These are phyloP conservation scores for Cinclus cinclus DNA, from an alignment of 2,113 vertebrate species.

Conservation along the genomic window DNA sequence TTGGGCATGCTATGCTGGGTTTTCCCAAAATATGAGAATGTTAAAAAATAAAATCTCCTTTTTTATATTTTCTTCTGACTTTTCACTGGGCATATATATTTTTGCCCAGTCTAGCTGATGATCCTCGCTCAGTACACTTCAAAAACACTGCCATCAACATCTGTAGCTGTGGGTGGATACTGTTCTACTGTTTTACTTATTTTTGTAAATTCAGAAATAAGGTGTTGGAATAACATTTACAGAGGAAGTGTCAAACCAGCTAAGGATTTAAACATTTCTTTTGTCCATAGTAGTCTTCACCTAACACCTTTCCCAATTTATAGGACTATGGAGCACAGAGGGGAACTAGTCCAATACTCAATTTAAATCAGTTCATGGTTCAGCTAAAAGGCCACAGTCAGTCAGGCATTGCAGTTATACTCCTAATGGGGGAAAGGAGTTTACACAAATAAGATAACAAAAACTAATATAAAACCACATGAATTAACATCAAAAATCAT, in stretches of 20 bases:
- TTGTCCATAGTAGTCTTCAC: not conserved
- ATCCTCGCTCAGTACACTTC: not conserved
- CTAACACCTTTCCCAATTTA: not conserved
- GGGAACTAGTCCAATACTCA: not conserved
- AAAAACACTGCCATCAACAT: not conserved
- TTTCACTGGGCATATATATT: not conserved
- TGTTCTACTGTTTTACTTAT: not conserved
- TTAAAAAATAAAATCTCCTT: not conserved
- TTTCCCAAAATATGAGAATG: not conserved
- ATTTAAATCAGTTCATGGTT: constrained; percentile 8
- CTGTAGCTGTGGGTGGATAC: not conserved
- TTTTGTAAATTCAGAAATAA: not conserved
- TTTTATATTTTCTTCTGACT: not conserved
- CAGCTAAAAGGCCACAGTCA: constrained; percentile 23
- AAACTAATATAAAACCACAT: not conserved
- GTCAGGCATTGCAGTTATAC: not conserved
- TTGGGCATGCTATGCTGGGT: not conserved
- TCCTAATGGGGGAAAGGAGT: not conserved
- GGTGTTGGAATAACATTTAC: not conserved
- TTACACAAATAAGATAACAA: not conserved
- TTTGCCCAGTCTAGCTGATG: not conserved
- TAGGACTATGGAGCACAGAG: not conserved
- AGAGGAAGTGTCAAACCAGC: not conserved
- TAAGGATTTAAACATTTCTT: not conserved
- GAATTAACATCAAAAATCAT: not conserved